Evolutionary conservation across 2,888 invertebrate species (phyloP).

Genomic region (Hydropsyche betteni): DNA sequence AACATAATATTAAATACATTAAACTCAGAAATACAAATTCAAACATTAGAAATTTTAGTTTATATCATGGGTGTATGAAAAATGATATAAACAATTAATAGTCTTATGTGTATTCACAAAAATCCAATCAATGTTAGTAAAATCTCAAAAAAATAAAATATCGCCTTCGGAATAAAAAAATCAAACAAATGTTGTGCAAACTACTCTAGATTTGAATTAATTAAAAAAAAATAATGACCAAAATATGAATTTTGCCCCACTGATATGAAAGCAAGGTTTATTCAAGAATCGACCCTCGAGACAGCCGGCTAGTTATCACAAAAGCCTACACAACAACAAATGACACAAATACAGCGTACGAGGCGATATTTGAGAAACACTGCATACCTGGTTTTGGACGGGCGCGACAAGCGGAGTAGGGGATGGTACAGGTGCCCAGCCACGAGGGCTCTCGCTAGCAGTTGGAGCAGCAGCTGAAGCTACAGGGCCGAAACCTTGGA

Average conservation of each 20-base stretch:
- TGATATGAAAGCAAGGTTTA: constrained; percentile 34
- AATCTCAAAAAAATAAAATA: neutral
- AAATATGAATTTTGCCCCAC: constrained; percentile 34
- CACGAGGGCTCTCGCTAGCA: constrained; percentile 53
- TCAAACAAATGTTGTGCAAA: no score
- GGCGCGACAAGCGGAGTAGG: constrained; percentile 51
- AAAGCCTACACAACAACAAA: constrained; percentile 47
- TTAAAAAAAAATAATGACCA: no score
- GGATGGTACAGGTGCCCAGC: constrained; percentile 61
- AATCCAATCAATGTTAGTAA: no score
- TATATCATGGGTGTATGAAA: no score
- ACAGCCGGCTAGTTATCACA: constrained; percentile 34
- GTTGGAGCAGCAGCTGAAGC: constrained; percentile 39
- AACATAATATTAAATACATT: no score
- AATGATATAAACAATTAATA: no score
- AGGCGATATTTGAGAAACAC: constrained; percentile 49
- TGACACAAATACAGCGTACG: constrained; percentile 36
- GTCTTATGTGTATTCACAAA: no score
- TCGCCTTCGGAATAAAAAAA: neutral
- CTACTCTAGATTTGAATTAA: no score
- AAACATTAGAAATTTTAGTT: no score
- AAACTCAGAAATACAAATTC: neutral
- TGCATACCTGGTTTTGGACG: constrained; percentile 49
- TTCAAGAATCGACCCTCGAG: constrained; percentile 11
- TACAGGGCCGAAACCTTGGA: constrained; percentile 42